These are phyloP conservation scores for Standfussiana lucernea DNA, from an alignment of 2,888 invertebrate species.

Conservation along the genomic window DNA sequence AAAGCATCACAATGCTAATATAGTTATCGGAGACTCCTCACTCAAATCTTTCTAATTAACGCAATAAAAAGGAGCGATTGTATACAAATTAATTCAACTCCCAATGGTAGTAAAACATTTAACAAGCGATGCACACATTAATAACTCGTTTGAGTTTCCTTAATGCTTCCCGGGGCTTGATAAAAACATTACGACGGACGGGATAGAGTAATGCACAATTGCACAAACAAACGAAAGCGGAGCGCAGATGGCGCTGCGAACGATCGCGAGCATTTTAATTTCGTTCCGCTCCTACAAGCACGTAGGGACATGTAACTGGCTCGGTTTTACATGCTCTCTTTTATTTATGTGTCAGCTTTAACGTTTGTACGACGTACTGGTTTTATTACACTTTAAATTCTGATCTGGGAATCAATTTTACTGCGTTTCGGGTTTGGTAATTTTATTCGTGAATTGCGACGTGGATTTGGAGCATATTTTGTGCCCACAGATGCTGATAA, in stretches of 20 bases:
- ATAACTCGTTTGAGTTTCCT: slow-evolving; percentile 62
- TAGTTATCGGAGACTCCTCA: neutral
- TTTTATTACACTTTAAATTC: slow-evolving; percentile 61
- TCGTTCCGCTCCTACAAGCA: slow-evolving; percentile 64
- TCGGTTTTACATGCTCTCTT: slow-evolving; percentile 56
- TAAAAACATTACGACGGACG: slow-evolving; percentile 68
- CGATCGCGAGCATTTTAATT: slow-evolving; percentile 71
- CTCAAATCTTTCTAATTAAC: too few relatives aligned
- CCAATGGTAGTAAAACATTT: slow-evolving; percentile 35
- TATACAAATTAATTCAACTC: slow-evolving; percentile 36
- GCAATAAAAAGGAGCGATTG: slow-evolving; percentile 2
- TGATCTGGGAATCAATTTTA: slow-evolving; percentile 57
- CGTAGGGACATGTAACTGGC: slow-evolving; percentile 65
- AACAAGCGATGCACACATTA: slow-evolving; percentile 51
- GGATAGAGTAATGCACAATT: slow-evolving; percentile 64
- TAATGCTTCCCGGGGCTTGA: slow-evolving; percentile 62
- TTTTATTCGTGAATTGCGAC: slow-evolving; percentile 2
- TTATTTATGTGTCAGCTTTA: slow-evolving; percentile 63
- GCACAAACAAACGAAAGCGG: slow-evolving; percentile 70
- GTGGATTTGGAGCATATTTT: neutral
- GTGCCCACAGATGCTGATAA: neutral
- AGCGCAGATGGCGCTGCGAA: slow-evolving; percentile 67
- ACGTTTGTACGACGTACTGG: slow-evolving; percentile 48
- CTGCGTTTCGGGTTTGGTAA: slow-evolving; percentile 14
- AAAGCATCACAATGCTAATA: neutral